phyloP scores from a whole-genome alignment of 2,888 invertebrate species.

The Lampropteryx suffumata region DNA sequence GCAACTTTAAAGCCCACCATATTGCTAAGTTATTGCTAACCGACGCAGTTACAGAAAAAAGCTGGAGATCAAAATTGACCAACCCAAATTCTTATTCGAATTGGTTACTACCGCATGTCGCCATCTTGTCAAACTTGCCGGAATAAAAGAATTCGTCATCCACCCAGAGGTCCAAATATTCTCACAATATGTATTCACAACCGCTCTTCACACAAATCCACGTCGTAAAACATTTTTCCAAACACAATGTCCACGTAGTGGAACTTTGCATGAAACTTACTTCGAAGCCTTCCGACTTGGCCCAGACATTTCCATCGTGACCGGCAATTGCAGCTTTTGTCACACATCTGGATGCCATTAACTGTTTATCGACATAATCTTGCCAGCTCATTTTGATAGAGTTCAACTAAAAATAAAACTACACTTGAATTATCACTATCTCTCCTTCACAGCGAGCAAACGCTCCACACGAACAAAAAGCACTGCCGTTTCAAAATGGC shows the following conservation, averaged over 20 bases:
- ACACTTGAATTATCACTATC: constrained; percentile 76
- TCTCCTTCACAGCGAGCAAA: constrained; percentile 78
- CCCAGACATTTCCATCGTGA: constrained; percentile 97
- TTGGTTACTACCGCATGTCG: constrained; percentile 76
- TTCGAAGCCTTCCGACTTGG: constrained; percentile 96
- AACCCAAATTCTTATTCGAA: constrained; percentile 50
- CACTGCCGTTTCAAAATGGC: constrained; percentile 82
- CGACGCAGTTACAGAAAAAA: not conserved
- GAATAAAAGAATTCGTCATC: constrained; percentile 67
- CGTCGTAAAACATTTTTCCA: constrained; percentile 37
- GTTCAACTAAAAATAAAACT: constrained; percentile 81
- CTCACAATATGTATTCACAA: constrained; percentile 51
- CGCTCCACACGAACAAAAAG: constrained; percentile 83
- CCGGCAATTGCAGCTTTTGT: constrained; percentile 97
- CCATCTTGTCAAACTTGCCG: constrained; percentile 81
- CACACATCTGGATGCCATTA: constrained; percentile 97
- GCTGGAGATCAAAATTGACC: not conserved
- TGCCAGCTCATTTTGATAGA: constrained; percentile 95
- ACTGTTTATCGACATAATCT: constrained; percentile 98
- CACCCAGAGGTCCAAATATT: constrained; percentile 41
- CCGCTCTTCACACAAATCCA: constrained; percentile 41
- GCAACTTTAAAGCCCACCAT: too few relatives aligned
- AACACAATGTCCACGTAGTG: constrained; percentile 58
- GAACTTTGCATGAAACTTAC: constrained; percentile 85
- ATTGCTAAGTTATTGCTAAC: not conserved